These are phyloP conservation scores for Bambusicola thoracicus DNA, from an alignment of 2,113 vertebrate genomes.

Conservation along the genomic window DNA sequence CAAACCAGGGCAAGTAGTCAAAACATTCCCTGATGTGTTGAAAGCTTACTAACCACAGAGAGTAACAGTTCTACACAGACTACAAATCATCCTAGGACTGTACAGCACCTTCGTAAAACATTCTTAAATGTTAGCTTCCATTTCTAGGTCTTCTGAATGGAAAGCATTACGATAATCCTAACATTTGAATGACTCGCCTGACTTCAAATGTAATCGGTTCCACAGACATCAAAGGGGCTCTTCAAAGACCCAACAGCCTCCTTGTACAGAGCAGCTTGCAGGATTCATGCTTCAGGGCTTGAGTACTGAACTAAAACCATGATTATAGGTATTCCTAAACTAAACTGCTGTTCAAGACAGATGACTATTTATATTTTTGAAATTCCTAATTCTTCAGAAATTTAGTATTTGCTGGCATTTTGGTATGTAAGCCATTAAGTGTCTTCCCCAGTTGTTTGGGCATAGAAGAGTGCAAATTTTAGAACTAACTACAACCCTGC, in stretches of 20 bases:
- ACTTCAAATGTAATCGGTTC: neutral
- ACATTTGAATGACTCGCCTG: neutral
- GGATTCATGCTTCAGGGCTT: neutral
- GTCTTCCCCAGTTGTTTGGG: neutral
- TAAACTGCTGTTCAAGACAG: neutral
- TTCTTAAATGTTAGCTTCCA: neutral
- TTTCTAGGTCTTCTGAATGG: neutral
- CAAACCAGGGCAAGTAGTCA: fast-evolving
- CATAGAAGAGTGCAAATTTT: fast-evolving
- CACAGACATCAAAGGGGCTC: neutral
- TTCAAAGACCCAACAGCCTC: neutral
- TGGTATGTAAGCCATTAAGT: neutral
- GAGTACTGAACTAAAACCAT: neutral
- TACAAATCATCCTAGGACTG: neutral
- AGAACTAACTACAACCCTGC: neutral
- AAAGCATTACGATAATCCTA: neutral
- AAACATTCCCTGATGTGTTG: neutral
- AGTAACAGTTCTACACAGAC: neutral
- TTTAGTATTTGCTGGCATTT: neutral
- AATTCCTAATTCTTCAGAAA: neutral
- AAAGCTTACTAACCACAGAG: neutral
- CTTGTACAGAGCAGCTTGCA: neutral
- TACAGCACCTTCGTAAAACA: neutral
- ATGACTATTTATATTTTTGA: neutral
- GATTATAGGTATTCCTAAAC: neutral